These are phyloP conservation scores for Corythornis madagascariensis DNA, from an alignment of 2,113 vertebrate species.

Conservation along the genomic window DNA sequence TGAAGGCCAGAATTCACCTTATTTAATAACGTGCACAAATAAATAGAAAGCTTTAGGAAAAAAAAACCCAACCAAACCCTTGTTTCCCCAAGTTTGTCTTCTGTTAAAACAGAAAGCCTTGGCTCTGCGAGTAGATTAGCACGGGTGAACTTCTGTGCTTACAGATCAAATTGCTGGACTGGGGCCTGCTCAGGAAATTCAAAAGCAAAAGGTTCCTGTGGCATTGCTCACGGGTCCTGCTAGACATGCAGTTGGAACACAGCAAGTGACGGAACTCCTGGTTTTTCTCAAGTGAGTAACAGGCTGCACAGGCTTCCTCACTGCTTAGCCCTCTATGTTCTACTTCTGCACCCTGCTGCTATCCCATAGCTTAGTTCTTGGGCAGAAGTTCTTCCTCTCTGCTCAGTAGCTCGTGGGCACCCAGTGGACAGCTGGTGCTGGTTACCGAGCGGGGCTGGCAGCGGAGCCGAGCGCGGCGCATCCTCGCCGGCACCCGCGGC, in stretches of 20 bases:
- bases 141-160: not conserved
- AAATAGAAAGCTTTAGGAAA: not conserved
- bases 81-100: not conserved
- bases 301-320: not conserved
- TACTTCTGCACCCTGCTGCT: not conserved
- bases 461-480: not conserved
- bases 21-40: not conserved
- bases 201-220: slow-evolving; percentile 37
- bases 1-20: not conserved
- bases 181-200: slow-evolving; percentile 22
- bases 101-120: not conserved
- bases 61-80: not conserved
- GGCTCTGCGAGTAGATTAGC: not conserved
- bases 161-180: not conserved
- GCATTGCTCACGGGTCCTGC: slow-evolving; percentile 5
- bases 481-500: not conserved
- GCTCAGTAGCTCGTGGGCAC: not conserved
- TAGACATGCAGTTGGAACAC: not conserved
- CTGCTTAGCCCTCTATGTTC: not conserved
- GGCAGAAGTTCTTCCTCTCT: not conserved
- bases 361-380: not conserved
- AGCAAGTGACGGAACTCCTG: not conserved
- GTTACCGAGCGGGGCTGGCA: not conserved
- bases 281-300: not conserved
- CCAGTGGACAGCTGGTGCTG: not conserved